Base-by-base conservation (phyloP, 2,113 vertebrate genomes). In the Rattus rattus region DNA sequence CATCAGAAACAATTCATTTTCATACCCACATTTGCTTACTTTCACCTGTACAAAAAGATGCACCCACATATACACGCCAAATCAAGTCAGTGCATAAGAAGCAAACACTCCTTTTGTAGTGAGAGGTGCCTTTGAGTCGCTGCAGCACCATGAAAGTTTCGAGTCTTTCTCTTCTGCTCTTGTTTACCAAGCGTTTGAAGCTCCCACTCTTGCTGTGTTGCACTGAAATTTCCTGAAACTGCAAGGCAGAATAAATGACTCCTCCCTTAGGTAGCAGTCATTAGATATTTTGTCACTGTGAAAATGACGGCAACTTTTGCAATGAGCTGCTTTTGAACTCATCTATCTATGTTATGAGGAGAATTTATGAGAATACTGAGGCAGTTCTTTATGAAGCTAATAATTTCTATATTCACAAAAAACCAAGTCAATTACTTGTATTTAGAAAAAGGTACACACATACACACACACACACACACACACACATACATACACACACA, bases 351-450 rank as follows among this genome's bases (percentile, higher is more conserved):
- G 28, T 3, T 69, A 36, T 52, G 47, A 6, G 30, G 33, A 52
- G 30, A 52, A 36, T 69, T 69, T 24, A 87, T 89, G 19, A 43
- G 91, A 94, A 83, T 10, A n/a, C 0, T 49, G 36, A 91, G 85
- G 43, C 33, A 89, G 7, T 33, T 95, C 17, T 86, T 73, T 92
- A 33, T 13, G 54, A 77, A 67, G 16, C 90, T 22, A 14, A 2
- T 54, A 89, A 16, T 39, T 61, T 92, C 79, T 81, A 86, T 86
- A 73, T 87, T 93, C 20, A 11, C 69, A 76, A 69, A 88, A 94
- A 69, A 19, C 26, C 16, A 39, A 96, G 1, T 36, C 67, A 52
- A 39, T 75, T 59, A 49, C 67, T 93, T 17, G 24, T 28, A 72
- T 61, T 88, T 52, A 92, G 13, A 76, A 94, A 61, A 13, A 26